Evolutionary conservation across 2,797 vertebrate species (phyloP).

Genomic region (Poeciliopsis infans): DNA sequence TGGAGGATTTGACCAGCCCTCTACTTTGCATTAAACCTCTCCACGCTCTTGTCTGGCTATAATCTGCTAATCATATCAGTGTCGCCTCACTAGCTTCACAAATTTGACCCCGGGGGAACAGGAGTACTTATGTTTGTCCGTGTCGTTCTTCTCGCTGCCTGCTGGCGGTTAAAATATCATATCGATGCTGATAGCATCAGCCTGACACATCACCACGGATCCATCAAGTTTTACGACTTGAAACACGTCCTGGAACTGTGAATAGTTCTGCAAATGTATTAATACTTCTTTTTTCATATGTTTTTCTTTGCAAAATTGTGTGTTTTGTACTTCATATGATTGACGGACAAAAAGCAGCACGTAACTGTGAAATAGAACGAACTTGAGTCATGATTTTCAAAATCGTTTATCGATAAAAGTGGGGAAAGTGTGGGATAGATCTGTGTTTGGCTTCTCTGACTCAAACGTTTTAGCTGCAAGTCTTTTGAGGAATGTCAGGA

Average conservation of each 20-base stretch:
- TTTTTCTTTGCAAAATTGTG: neutral
- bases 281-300: neutral
- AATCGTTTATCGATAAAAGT: neutral
- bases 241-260: slow-evolving; percentile 13
- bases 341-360: neutral
- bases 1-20: slow-evolving; percentile 66
- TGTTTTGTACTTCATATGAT: neutral
- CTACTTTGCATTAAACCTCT: slow-evolving; percentile 47
- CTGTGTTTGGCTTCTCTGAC: neutral
- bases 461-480: neutral
- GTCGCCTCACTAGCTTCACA: slow-evolving; percentile 63
- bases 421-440: neutral
- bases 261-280: neutral
- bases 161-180: slow-evolving; percentile 12
- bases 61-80: slow-evolving; percentile 80
- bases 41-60: slow-evolving; percentile 64
- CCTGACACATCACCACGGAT: neutral
- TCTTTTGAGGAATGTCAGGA: neutral
- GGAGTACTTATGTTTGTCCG: slow-evolving; percentile 54
- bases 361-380: neutral
- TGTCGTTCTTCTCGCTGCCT: slow-evolving; percentile 10
- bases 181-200: slow-evolving; percentile 1
- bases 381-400: neutral
- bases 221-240: neutral
- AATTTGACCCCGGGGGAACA: slow-evolving; percentile 66